Base-by-base conservation (phyloP, 1,140 invertebrate genomes). In the Homarus americanus region DNA sequence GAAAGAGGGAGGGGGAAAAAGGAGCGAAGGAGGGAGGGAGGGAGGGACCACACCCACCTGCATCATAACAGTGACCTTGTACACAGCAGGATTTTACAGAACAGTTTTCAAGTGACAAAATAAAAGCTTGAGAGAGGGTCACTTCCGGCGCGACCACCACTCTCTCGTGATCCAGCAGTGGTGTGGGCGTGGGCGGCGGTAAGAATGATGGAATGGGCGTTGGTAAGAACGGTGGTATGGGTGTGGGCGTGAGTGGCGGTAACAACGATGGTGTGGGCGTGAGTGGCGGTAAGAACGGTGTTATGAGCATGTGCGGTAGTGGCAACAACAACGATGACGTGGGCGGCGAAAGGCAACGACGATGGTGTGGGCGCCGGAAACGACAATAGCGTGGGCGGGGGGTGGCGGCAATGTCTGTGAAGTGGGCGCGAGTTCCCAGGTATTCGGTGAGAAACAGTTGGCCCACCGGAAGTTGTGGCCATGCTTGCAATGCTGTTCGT, bases 401-500 rank as follows among this genome's bases (percentile, higher is more conserved):
- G 73, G 41, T 44, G 36, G 76, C 15, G 44, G 76, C 49, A n/a
- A 24, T n/a, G 41, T 7, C 38, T 2, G n/a, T 49, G 28, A n/a
- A n/a, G n/a, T n/a, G n/a, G n/a, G n/a, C n/a, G n/a, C n/a, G n/a
- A n/a, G n/a, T 49, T 79, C 34, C 76, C 76, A n/a, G n/a, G 7
- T 28, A 7, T 2, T 49, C 17, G 40, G 28, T 79, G 76, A 49
- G 76, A 79, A 79, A 79, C 38, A 53, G 4, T 44, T 3, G 3
- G 10, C 4, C 38, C 28, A 49, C 40, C 28, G 76, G 76, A 79
- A 79, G 76, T 79, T 79, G 76, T 2, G 38, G 76, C 38, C 24
- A 79, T 79, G 76, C 76, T 79, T 79, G 76, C 76, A 44, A 32
- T 40, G 41, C 32, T 79, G 76, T 12, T 24, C 20, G 24, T 32